Conservation (phyloP, 2,888 invertebrate species). For the Cordilura impudica region DNA sequence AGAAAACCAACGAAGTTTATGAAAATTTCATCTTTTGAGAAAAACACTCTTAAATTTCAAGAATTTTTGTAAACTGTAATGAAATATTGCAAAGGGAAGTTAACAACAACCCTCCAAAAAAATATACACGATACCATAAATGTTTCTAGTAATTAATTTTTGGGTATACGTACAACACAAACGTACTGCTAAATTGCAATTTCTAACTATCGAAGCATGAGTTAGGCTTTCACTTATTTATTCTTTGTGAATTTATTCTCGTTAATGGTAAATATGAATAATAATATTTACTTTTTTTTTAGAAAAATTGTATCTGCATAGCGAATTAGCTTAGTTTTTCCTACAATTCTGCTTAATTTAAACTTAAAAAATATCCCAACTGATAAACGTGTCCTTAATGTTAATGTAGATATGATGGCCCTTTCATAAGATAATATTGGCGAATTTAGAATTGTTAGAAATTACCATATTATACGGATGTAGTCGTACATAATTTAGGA, state of each 20-base stretch:
- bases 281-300: too few species aligned
- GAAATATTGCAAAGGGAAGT: conserved; percentile 34
- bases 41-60: too few species aligned
- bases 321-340: too few species aligned
- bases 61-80: not conserved
- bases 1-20: conserved; percentile 2
- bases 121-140: conserved; percentile 42
- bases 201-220: not conserved
- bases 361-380: too few species aligned
- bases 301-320: too few species aligned
- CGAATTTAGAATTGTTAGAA: conserved; percentile 47
- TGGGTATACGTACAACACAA: not conserved
- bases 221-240: not conserved
- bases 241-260: too few species aligned
- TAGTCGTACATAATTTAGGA: conserved; percentile 15
- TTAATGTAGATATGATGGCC: conserved; percentile 10
- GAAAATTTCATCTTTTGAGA: too few species aligned
- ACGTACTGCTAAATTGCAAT: too few species aligned
- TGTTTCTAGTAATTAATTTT: conserved; percentile 61
- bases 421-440: conserved; percentile 50
- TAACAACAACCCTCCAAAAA: conserved; percentile 1
- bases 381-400: not conserved
- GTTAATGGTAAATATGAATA: too few species aligned
- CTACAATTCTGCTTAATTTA: too few species aligned
- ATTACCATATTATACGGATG: conserved; percentile 49